These are phyloP conservation scores for Lepidurus arcticus DNA, from an alignment of 1,140 invertebrate species.

Conservation along the genomic window DNA sequence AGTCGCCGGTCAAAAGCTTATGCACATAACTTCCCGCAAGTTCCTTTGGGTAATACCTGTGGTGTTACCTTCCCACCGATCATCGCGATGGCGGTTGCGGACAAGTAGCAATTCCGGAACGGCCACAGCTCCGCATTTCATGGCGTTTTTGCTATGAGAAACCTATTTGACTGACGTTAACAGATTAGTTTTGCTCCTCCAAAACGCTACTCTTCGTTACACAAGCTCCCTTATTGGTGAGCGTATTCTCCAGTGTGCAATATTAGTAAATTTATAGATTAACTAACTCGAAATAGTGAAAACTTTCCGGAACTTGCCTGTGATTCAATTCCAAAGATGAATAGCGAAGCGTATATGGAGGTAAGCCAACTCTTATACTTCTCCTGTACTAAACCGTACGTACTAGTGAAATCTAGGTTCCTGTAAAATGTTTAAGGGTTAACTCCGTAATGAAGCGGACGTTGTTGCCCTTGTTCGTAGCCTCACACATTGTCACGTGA, in stretches of 20 bases:
- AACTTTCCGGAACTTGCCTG: background rate
- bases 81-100: background rate
- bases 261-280: background rate
- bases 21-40: background rate
- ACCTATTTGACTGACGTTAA: background rate
- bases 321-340: background rate
- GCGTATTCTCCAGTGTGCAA: background rate
- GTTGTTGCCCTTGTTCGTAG: no score
- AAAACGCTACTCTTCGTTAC: background rate
- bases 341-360: constrained; percentile 2
- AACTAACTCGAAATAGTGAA: background rate
- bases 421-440: no score
- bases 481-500: no score
- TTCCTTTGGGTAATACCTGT: constrained; percentile 9
- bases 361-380: background rate
- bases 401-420: no score
- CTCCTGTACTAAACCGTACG: no score
- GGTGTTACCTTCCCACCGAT: constrained; percentile 2
- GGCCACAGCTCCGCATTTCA: background rate
- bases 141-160: background rate
- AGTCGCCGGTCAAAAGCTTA: background rate
- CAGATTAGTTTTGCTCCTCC: background rate
- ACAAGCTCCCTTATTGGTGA: background rate
- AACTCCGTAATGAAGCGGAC: no score
- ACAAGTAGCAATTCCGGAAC: background rate